A percentile compares a stretch with the other conserved stretches of the same genome.
Evolutionary conservation across 2,797 vertebrate species (phyloP).

Genomic region (Helicolenus hilgendorfi): DNA sequence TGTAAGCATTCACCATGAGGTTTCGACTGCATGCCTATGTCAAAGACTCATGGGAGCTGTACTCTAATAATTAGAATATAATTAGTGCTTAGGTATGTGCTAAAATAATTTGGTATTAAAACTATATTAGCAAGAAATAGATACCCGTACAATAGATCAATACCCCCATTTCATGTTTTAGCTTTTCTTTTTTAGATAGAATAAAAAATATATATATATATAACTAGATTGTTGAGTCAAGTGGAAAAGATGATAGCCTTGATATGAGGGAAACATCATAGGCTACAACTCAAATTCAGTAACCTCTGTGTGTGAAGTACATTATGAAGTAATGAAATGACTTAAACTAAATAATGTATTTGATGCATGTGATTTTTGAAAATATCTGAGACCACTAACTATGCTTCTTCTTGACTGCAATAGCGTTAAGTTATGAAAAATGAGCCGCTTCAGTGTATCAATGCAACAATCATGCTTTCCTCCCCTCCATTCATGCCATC

Average conservation of each 20-base stretch:
- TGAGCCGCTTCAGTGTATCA: slow-evolving; percentile 18
- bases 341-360: neutral
- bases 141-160: neutral
- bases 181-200: neutral
- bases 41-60: neutral
- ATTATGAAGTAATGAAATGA: neutral
- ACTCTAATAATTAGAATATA: neutral
- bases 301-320: neutral
- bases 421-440: slow-evolving; percentile 14
- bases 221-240: neutral
- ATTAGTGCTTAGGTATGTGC: neutral
- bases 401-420: neutral
- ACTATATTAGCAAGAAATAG: neutral
- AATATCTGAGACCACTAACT: neutral
- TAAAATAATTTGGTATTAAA: neutral
- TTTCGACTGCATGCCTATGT: neutral
- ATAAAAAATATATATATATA: too few relatives aligned
- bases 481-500: slow-evolving; percentile 49
- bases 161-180: neutral
- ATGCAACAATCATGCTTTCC: slow-evolving; percentile 37
- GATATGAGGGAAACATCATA: neutral
- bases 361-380: neutral
- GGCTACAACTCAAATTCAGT: neutral
- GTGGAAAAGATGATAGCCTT: neutral
- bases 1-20: neutral